Evolutionary conservation across 2,113 vertebrate species (phyloP).

Genomic region (Progne subis): DNA sequence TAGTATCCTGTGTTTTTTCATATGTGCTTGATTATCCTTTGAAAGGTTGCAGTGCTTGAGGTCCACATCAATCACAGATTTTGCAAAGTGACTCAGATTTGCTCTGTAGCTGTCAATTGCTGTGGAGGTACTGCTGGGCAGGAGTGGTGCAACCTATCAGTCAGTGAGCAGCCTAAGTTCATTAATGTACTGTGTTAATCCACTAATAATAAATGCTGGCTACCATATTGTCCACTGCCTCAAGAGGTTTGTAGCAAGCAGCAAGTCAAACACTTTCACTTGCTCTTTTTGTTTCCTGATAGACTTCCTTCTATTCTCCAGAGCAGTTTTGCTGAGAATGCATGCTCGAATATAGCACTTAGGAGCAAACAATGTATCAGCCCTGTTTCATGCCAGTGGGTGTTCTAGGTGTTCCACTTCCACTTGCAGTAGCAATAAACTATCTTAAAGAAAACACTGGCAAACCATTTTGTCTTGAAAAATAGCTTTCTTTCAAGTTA

Average conservation of each 20-base stretch:
- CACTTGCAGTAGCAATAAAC: not conserved
- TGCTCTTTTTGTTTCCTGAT: not conserved
- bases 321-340: not conserved
- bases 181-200: not conserved
- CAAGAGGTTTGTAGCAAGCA: not conserved
- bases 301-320: not conserved
- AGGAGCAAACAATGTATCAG: not conserved
- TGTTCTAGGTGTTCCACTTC: not conserved
- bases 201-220: not conserved
- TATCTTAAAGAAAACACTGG: not conserved
- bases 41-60: not conserved
- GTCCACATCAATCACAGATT: not conserved
- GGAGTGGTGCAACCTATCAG: not conserved
- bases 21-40: not conserved
- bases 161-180: not conserved
- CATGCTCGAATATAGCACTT: not conserved
- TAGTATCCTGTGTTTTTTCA: not conserved
- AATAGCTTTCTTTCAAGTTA: not conserved
- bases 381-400: not conserved
- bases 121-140: not conserved
- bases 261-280: not conserved
- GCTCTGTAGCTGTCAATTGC: not conserved
- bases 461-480: not conserved
- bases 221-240: not conserved
- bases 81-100: not conserved